Conservation (phyloP, 2,888 invertebrate species). For the Balanococcus diminutus region DNA sequence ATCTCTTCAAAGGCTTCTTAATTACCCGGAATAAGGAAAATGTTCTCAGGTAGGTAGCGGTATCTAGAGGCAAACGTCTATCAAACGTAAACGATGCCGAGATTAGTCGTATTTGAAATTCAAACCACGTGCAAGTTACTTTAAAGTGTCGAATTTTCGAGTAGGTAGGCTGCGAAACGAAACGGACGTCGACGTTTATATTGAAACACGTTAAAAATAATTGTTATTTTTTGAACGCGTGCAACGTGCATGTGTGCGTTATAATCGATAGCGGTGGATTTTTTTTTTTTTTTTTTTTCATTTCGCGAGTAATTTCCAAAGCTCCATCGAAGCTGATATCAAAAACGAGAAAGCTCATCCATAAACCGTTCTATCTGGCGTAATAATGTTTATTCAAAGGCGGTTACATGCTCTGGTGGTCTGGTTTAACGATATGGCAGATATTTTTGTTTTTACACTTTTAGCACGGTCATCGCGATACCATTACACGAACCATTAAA, state of each 20-base stretch:
- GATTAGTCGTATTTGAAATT: not conserved
- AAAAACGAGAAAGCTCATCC: not conserved
- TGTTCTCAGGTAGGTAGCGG: not conserved
- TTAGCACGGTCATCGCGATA: constrained; percentile 38
- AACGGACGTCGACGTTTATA: not conserved
- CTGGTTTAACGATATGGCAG: constrained; percentile 35
- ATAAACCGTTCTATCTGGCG: constrained; percentile 19
- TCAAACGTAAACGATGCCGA: not conserved
- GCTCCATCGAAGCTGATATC: not conserved
- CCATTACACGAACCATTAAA: constrained; percentile 40
- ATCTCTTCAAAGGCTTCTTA: not conserved
- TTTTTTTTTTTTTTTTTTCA: too few species aligned
- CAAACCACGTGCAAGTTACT: not conserved
- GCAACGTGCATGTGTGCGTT: not conserved
- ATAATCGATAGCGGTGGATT: not conserved
- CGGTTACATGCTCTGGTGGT: constrained; percentile 30
- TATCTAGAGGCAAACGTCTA: not conserved
- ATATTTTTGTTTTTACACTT: constrained; percentile 42
- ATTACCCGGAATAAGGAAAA: not conserved
- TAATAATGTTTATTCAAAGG: constrained; percentile 23
- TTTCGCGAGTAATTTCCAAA: not conserved
- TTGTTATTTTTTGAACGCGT: not conserved
- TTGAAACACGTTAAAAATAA: not conserved
- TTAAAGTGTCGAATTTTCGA: not conserved
- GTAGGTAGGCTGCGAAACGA: not conserved